A percentile compares a stretch with the other conserved stretches of the same genome.
Evolutionary conservation across 1,140 invertebrate genomes (phyloP).

Genomic region (Atta colombica): DNA sequence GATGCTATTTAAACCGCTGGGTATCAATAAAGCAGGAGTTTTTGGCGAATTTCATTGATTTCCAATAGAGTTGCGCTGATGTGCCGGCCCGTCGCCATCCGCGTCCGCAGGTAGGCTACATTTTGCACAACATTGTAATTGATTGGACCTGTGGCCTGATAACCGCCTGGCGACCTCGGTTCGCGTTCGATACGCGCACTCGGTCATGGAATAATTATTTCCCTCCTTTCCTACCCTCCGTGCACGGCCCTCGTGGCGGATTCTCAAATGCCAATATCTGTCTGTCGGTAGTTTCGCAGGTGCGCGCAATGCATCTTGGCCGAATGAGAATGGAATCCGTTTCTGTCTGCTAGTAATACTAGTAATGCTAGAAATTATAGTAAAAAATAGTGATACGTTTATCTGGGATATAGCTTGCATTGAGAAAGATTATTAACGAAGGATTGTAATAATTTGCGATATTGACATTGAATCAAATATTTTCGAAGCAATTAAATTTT

Average conservation of each 20-base stretch:
- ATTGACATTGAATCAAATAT: neutral
- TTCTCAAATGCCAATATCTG: constrained; percentile 60
- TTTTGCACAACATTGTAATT: constrained; percentile 78
- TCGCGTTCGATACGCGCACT: constrained; percentile 75
- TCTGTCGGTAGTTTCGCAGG: constrained; percentile 59
- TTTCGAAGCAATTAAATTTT: constrained; percentile 11
- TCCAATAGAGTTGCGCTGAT: constrained; percentile 78
- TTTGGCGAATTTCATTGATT: constrained; percentile 82
- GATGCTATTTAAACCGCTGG: constrained; percentile 76
- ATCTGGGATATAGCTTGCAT: neutral
- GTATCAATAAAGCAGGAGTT: constrained; percentile 81
- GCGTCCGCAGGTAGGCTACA: constrained; percentile 71
- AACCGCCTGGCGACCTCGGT: constrained; percentile 77
- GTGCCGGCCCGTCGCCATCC: constrained; percentile 62
- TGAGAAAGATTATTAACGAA: constrained; percentile 23
- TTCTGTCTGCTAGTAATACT: neutral
- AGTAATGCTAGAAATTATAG: neutral
- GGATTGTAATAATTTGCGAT: too few relatives aligned
- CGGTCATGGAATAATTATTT: constrained; percentile 77
- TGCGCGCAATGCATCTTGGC: constrained; percentile 52
- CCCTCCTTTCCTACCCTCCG: constrained; percentile 63
- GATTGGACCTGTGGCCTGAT: constrained; percentile 81
- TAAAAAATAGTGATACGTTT: constrained; percentile 13
- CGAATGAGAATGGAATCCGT: constrained; percentile 34
- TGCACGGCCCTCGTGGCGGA: neutral